Conservation (phyloP, 2,113 vertebrate genomes). For the Choloepus hoffmanni region DNA sequence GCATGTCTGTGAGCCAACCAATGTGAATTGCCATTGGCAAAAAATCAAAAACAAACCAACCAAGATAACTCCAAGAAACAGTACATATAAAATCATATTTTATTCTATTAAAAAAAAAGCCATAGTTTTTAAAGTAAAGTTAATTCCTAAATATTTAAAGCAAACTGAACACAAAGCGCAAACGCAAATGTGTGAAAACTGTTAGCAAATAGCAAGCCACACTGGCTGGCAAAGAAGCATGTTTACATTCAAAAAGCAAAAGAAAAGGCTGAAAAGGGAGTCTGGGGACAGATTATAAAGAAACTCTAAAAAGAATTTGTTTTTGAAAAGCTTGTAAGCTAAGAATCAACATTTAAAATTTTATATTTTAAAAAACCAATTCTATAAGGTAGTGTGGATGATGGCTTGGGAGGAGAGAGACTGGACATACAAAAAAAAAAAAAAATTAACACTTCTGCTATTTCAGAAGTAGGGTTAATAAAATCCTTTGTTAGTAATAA, state of each 20-base stretch:
- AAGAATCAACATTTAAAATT: neutral
- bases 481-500: neutral
- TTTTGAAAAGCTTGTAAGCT: neutral
- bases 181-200: neutral
- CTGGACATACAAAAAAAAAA: neutral
- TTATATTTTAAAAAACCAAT: neutral
- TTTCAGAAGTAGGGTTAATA: neutral
- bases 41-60: neutral
- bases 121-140: neutral
- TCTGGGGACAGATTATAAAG: neutral
- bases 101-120: neutral
- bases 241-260: neutral
- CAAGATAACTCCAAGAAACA: neutral
- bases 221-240: neutral
- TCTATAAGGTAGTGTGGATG: neutral
- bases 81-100: conserved; percentile 16
- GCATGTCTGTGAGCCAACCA: neutral
- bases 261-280: neutral
- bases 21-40: neutral
- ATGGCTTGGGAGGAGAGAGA: neutral
- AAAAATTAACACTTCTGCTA: neutral
- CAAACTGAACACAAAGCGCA: neutral
- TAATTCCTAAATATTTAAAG: neutral
- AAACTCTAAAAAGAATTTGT: neutral
- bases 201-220: neutral